Conservation (phyloP, 2,888 invertebrate species). For the Eupithecia subumbrata region DNA sequence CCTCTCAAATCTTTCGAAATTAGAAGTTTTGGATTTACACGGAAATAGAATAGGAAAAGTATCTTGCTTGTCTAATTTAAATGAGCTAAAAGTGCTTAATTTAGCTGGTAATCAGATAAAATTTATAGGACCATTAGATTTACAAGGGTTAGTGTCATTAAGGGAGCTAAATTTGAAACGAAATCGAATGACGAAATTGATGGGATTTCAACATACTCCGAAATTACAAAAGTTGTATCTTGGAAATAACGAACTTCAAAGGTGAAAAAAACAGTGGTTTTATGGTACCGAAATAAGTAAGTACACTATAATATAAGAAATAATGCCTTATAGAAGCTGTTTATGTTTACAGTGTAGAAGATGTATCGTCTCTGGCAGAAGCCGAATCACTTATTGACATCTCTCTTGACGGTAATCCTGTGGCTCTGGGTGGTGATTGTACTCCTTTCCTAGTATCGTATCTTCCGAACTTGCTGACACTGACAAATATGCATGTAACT, state of each 20-base stretch:
- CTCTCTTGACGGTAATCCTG: slow-evolving; percentile 93
- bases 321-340: background rate
- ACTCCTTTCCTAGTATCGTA: slow-evolving; percentile 92
- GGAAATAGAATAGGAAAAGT: slow-evolving; percentile 94
- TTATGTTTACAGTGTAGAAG: slow-evolving; percentile 87
- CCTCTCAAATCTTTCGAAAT: slow-evolving; percentile 87
- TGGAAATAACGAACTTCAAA: slow-evolving; percentile 90
- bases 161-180: slow-evolving; percentile 95
- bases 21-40: slow-evolving; percentile 96
- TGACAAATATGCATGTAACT: slow-evolving; percentile 91
- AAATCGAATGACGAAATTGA: slow-evolving; percentile 91
- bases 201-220: slow-evolving; percentile 91
- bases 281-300: background rate
- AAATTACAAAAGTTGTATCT: slow-evolving; percentile 91
- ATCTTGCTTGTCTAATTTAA: slow-evolving; percentile 86
- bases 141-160: slow-evolving; percentile 90
- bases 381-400: slow-evolving; percentile 91
- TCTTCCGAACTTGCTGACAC: slow-evolving; percentile 87
- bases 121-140: slow-evolving; percentile 89
- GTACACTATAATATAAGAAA: background rate
- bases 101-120: slow-evolving; percentile 96
- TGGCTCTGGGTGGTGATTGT: slow-evolving; percentile 91
- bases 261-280: slow-evolving; percentile 53
- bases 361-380: slow-evolving; percentile 92
- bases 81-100: slow-evolving; percentile 94